phyloP scores from a whole-genome alignment of 2,113 vertebrate genomes.

The Irena cyanogastra region DNA sequence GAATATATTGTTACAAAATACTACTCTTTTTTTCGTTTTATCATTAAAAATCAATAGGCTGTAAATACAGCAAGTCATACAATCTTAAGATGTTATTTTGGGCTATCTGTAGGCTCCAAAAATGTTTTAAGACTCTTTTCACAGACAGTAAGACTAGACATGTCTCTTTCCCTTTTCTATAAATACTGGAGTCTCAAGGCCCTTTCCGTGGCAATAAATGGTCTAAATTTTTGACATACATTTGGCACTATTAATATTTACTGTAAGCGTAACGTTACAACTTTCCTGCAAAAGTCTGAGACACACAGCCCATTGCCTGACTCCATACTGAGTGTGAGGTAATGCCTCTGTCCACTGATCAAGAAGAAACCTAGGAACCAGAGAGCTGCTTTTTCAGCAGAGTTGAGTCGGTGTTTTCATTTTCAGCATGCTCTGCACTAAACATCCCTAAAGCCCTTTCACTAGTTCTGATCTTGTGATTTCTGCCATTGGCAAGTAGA shows the following conservation, averaged over 20 bases:
- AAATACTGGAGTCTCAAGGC: not conserved
- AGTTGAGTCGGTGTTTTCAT: slow-evolving; percentile 27
- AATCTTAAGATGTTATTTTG: not conserved
- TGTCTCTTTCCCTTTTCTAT: not conserved
- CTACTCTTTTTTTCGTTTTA: not conserved
- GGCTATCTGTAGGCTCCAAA: not conserved
- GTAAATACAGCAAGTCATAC: not conserved
- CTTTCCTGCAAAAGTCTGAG: not conserved
- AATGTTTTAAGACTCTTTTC: not conserved
- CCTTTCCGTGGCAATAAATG: not conserved
- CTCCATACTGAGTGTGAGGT: not conserved
- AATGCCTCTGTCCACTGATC: not conserved
- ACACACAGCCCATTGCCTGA: not conserved
- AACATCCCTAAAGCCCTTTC: slow-evolving; percentile 30
- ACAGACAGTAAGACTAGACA: not conserved
- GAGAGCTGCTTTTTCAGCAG: slow-evolving; percentile 49
- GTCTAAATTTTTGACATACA: not conserved
- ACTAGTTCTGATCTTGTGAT: slow-evolving; percentile 52
- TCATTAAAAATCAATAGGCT: not conserved
- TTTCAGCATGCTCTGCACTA: slow-evolving; percentile 30
- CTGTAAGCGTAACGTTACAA: not conserved
- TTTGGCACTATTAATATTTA: not conserved
- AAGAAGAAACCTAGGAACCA: slow-evolving; percentile 15
- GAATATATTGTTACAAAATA: not conserved
- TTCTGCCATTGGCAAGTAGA: slow-evolving; percentile 34